Evolutionary conservation across 2,797 vertebrate species (phyloP).

Genomic region (Mormyrops boulengeri): DNA sequence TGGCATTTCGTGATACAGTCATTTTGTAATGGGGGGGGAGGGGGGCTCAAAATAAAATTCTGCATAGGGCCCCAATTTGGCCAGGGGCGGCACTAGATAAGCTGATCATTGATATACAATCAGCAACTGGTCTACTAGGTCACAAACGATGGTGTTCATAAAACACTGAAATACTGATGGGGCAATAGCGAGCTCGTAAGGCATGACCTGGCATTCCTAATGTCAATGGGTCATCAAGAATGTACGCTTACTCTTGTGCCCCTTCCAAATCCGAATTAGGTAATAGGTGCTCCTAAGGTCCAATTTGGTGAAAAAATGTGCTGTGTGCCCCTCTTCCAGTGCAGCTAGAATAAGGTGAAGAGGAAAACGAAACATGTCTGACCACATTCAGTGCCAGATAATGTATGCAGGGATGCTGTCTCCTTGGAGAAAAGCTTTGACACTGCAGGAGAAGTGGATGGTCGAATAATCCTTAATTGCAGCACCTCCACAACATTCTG

Average conservation of each 20-base stretch:
- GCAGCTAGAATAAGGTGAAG: background rate
- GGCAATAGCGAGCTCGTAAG: background rate
- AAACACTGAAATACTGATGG: background rate
- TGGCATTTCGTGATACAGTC: too few relatives aligned
- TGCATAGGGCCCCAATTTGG: too few relatives aligned
- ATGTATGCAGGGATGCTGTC: background rate
- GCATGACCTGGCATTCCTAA: background rate
- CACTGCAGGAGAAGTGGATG: background rate
- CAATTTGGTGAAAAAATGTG: background rate
- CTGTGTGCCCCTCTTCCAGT: background rate
- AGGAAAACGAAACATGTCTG: background rate
- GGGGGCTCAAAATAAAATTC: too few relatives aligned
- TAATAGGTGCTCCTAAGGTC: background rate
- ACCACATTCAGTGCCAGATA: background rate
- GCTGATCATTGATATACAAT: background rate
- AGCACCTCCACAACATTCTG: background rate
- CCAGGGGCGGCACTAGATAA: too few relatives aligned
- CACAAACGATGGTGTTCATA: background rate
- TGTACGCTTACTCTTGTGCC: background rate
- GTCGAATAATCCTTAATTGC: background rate
- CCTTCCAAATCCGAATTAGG: background rate
- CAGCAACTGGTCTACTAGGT: too few relatives aligned
- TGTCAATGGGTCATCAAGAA: background rate
- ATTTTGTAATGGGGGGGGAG: too few relatives aligned
- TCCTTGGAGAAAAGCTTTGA: background rate